Base-by-base conservation (phyloP, 2,797 vertebrate genomes). In the Phalloptychus januarius region DNA sequence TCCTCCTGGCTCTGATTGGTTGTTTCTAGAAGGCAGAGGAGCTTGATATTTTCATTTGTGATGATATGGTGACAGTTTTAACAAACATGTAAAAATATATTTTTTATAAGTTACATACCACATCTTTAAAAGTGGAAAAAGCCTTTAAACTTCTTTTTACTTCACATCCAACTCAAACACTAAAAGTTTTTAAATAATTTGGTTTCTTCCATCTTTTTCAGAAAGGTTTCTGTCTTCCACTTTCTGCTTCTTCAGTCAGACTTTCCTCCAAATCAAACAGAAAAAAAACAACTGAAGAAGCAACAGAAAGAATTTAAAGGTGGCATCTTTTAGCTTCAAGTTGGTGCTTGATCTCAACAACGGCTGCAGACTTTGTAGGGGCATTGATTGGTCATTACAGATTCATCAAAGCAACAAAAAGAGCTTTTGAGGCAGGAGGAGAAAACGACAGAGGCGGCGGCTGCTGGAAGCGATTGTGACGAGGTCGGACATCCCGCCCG, bases 401-500 rank as follows among this genome's bases (percentile, higher is more conserved):
- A 70, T 18, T 77, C 82, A 82, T 87, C 85, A 90, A 89, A 91
- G 87, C 4, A 5, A 2, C 28, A 23, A 25, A 46, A 46, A 15
- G 46, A 91, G 72, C 25, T 3, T 40, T 8, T 0, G 67, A 78
- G 80, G 72, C 80, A 45, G 69, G 74, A 33, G 42, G 58, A 40
- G 20, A 65, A 11, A 38, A 38, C 18, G 63, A 67, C 8, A 20
- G 33, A 38, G 15, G 40, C 40, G 69, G 44, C 73, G 7, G 75
- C 81, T 69, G 81, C 56, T 78, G 81, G 75, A 82, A 81, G 88
- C 50, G 31, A 86, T 76, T 75, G 85, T 76, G 87, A 86, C n/a
- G 76, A 85, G 85, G 86, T 84, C 88, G 81, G 87, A 86, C 89
- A 88, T 83, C 75, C 73, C 82, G 86, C 90, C 84, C 85, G 38